A percentile compares a stretch with the other conserved stretches of the same genome.
Evolutionary conservation across 2,113 vertebrate genomes (phyloP).

Genomic region (Eonycteris spelaea): DNA sequence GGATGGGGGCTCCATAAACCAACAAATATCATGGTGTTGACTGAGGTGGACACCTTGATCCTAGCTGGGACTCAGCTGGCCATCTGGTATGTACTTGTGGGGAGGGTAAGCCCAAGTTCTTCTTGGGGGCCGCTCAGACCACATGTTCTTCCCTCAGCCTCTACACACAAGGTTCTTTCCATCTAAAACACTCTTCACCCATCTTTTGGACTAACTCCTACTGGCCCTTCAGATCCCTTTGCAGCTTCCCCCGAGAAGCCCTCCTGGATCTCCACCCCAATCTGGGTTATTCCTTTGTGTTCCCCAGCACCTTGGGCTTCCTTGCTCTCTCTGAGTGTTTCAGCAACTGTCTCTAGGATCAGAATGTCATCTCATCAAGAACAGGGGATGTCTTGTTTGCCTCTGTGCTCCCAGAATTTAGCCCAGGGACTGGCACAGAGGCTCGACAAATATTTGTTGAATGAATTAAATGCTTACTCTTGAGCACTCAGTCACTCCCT

Average conservation of each 20-base stretch:
- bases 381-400: not conserved
- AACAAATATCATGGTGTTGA: fast-evolving
- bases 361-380: not conserved
- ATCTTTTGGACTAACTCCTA: not conserved
- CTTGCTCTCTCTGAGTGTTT: not conserved
- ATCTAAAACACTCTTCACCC: not conserved
- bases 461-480: not conserved
- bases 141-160: not conserved
- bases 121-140: not conserved
- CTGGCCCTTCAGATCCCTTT: not conserved
- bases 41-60: not conserved
- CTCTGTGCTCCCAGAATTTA: not conserved
- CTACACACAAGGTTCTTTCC: not conserved
- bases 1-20: not conserved
- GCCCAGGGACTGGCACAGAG: not conserved
- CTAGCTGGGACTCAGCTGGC: not conserved
- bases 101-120: not conserved
- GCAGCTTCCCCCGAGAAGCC: not conserved
- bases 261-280: not conserved
- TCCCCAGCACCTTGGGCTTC: not conserved
- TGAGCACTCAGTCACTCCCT: not conserved
- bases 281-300: not conserved
- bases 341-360: not conserved
- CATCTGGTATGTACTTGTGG: not conserved
- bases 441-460: not conserved